Evolutionary conservation across 2,888 invertebrate species (phyloP).

Genomic region (Alcis repandata): DNA sequence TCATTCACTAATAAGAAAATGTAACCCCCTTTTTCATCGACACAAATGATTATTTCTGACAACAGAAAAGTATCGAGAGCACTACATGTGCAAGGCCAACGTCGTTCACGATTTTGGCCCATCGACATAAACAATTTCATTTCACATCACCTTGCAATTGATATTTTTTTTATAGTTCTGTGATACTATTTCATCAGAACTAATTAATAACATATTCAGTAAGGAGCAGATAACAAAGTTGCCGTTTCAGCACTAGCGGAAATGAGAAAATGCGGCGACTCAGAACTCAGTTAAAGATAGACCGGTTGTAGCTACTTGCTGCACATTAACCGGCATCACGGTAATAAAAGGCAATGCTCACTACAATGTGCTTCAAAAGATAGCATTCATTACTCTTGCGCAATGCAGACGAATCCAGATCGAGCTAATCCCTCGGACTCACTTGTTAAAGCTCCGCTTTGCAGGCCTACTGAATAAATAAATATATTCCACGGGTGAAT

Average conservation of each 20-base stretch:
- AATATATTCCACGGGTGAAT: constrained; percentile 33
- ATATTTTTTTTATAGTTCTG: too few species aligned
- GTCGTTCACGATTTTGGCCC: too few species aligned
- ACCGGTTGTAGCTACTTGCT: too few species aligned
- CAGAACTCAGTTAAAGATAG: not conserved
- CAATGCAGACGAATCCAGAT: constrained; percentile 62
- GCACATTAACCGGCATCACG: constrained; percentile 4
- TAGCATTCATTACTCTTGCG: constrained; percentile 43
- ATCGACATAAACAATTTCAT: too few species aligned
- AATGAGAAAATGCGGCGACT: not conserved
- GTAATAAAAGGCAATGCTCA: constrained; percentile 22
- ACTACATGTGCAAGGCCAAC: too few species aligned
- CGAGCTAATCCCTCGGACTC: constrained; percentile 54
- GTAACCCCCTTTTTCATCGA: too few species aligned
- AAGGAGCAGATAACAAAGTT: too few species aligned
- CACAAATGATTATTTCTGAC: too few species aligned
- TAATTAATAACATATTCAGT: not conserved
- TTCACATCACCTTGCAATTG: too few species aligned
- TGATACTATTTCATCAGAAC: too few species aligned
- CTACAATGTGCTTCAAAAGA: constrained; percentile 35
- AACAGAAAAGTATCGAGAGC: too few species aligned
- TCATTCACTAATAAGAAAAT: too few species aligned
- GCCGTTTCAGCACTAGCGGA: not conserved
- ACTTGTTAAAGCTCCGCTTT: constrained; percentile 39
- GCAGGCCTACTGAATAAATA: constrained; percentile 43